A percentile compares a stretch with the other conserved stretches of the same genome.
Evolutionary conservation across 2,888 invertebrate species (phyloP).

Genomic region (Azorinus chamasolen): DNA sequence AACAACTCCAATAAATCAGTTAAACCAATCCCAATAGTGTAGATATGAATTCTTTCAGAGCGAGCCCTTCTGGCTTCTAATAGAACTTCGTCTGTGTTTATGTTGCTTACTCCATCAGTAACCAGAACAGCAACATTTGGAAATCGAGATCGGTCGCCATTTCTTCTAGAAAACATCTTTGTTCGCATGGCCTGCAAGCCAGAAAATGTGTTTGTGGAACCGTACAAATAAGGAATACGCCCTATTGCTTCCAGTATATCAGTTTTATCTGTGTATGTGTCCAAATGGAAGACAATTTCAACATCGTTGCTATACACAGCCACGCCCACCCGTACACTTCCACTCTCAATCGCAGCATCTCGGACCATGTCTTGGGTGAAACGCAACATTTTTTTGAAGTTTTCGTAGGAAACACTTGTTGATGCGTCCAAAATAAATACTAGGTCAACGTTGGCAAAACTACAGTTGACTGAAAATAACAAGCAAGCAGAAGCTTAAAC

Average conservation of each 20-base stretch:
- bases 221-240: constrained; percentile 74
- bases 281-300: constrained; percentile 70
- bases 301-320: constrained; percentile 67
- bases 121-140: constrained; percentile 78
- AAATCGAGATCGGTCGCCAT: constrained; percentile 78
- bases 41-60: constrained; percentile 44
- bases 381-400: constrained; percentile 72
- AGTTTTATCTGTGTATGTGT: constrained; percentile 52
- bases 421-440: constrained; percentile 77
- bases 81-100: constrained; percentile 77
- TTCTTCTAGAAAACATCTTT: constrained; percentile 74
- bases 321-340: constrained; percentile 58
- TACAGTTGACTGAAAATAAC: constrained; percentile 25
- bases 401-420: constrained; percentile 73
- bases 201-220: constrained; percentile 79
- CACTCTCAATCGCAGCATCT: constrained; percentile 59
- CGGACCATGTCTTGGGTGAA: constrained; percentile 68
- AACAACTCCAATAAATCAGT: constrained; percentile 74
- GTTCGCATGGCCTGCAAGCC: constrained; percentile 71
- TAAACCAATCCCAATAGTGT: constrained; percentile 69
- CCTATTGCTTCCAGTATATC: constrained; percentile 73
- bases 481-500: background rate
- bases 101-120: constrained; percentile 83
- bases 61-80: constrained; percentile 72
- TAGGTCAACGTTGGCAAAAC: constrained; percentile 66